Evolutionary conservation across 2,888 invertebrate species (phyloP).

Genomic region (Microplitis manilae): DNA sequence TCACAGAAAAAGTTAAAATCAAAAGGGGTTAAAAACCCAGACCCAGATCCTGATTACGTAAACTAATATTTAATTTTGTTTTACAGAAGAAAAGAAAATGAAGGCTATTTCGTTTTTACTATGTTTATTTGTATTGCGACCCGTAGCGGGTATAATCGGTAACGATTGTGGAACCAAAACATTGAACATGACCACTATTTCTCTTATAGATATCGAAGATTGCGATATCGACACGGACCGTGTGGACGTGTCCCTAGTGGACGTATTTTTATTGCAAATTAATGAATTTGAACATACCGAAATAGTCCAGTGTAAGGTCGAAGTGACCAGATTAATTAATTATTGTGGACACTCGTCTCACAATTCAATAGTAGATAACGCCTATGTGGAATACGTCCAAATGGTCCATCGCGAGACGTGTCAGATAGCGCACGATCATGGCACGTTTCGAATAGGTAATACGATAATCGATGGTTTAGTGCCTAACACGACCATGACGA

Average conservation of each 20-base stretch:
- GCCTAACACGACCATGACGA: conserved; percentile 15
- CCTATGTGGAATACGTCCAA: conserved; percentile 24
- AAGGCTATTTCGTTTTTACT: background rate
- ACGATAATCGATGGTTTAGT: conserved; percentile 23
- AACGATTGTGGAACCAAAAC: conserved; percentile 38
- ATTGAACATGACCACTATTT: conserved; percentile 38
- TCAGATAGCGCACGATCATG: conserved; percentile 21
- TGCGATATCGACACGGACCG: conserved; percentile 3
- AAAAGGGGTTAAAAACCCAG: background rate
- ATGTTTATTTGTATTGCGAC: background rate
- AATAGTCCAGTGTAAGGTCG: conserved; percentile 38
- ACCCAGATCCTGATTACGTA: background rate
- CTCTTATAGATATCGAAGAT: conserved; percentile 5
- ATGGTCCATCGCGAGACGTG: conserved; percentile 25
- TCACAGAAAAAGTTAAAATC: background rate
- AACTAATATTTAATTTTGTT: background rate
- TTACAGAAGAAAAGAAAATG: background rate
- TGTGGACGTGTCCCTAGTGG: background rate
- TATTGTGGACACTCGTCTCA: conserved; percentile 39
- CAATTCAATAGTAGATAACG: conserved; percentile 29
- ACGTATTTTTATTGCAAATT: conserved; percentile 27
- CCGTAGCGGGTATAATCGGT: conserved; percentile 10
- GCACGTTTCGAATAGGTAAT: conserved; percentile 22
- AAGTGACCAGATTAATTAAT: conserved; percentile 7
- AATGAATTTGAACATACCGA: conserved; percentile 25